Evolutionary conservation across 1,140 invertebrate species (phyloP).

Genomic region (Caenorhabditis briggsae): DNA sequence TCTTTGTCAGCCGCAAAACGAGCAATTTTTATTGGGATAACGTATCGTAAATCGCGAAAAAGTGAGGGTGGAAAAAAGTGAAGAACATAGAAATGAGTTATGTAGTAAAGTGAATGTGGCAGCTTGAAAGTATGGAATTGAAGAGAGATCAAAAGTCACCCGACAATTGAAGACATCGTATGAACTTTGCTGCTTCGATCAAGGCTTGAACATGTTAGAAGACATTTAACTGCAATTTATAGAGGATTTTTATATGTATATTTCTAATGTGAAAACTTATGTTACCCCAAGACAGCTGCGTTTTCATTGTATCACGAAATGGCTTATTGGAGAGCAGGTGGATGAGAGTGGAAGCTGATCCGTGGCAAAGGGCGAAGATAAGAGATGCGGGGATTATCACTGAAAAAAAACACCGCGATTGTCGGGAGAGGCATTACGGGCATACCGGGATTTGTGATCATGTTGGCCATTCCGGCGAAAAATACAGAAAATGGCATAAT

Average conservation of each 20-base stretch:
- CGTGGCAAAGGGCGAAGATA: constrained; percentile 32
- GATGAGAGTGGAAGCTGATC: constrained; percentile 21
- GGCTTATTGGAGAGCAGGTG: constrained; percentile 51
- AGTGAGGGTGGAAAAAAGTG: background rate
- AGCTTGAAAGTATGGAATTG: background rate
- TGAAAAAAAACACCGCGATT: background rate
- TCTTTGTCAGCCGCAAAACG: constrained; percentile 53
- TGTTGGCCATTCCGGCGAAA: background rate
- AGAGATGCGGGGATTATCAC: constrained; percentile 38
- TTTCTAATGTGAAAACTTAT: background rate
- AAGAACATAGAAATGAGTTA: constrained; percentile 12
- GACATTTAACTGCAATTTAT: background rate
- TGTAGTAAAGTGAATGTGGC: background rate
- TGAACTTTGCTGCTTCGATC: constrained; percentile 24
- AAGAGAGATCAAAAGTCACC: background rate
- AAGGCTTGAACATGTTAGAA: background rate
- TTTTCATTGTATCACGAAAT: constrained; percentile 42
- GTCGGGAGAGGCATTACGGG: background rate
- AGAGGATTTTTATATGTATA: background rate
- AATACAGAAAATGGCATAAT: constrained; percentile 28
- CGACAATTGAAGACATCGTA: constrained; percentile 31
- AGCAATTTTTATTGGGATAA: constrained; percentile 53
- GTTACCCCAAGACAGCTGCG: constrained; percentile 46
- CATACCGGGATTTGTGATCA: constrained; percentile 12
- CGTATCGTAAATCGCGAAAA: constrained; percentile 20